Evolutionary conservation across 2,113 vertebrate genomes (phyloP), one percentile per base, ranked within the genome.

Genomic region (Sinocyclocheilus grahami): DNA sequence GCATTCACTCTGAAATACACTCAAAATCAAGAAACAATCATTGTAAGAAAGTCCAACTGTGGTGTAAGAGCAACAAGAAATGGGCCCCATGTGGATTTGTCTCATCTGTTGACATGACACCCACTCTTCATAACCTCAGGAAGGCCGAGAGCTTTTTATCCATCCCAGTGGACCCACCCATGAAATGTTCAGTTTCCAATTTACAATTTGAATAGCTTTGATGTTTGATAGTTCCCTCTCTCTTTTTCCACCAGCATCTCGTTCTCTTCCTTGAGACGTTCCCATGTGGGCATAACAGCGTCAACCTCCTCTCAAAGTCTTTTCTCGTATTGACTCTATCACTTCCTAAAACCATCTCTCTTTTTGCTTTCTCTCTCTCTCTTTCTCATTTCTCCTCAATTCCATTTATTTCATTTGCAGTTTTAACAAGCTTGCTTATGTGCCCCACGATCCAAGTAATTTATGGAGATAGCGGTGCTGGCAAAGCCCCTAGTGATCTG

Each of bases 351-450:
- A 82, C 80, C 62, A 39, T 87, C 85, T 33, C 84, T 87, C 85
- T 82, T 87, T 82, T 63, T 83, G 37, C 90, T 90, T 88, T 81
- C 88, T 72, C 84, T 72, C 10, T n/a, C 71, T 74, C 5, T 39
- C 51, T 42, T 72, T 81, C 78, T 78, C 60, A 75, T 78, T 58
- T 63, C 16, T 71, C 63, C 71, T 74, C 69, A 80, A 55, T 82
- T 76, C 85, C 84, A 90, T 89, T 90, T 90, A 88, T 90, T 91
- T 92, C 82, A 91, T 94, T 94, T 92, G 91, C 90, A 92, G 86
- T 95, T 94, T 94, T 93, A 94, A 93, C 91, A 91, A 91, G 92
- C 88, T 83, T 89, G 89, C 92, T 93, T 94, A 94, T 85, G 89
- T 91, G 91, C 67, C 90, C 91, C 83, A 83, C 91, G 93, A 94